Base-by-base conservation (phyloP, 1,140 invertebrate genomes). In the Drusus annulatus region DNA sequence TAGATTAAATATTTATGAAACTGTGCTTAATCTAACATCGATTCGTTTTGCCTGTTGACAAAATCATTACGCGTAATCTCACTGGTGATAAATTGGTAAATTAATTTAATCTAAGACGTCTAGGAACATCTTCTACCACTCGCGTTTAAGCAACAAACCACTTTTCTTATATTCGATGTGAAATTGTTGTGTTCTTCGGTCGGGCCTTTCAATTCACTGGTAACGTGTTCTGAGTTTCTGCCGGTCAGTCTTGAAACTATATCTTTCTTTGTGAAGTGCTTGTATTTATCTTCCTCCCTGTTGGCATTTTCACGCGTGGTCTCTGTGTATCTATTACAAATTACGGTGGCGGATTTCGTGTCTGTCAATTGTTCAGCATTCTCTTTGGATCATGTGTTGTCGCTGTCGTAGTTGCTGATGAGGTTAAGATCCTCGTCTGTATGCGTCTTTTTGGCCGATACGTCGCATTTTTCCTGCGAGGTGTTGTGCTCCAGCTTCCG, bases 311-410 rank as follows among this genome's bases (percentile, higher is more conserved):
- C 69, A 8, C 58, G 50, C 16, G n/a, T 65, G 23, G 31, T 23
- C 73, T 87, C 87, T 86, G 86, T 87, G 85, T 88, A 87, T 82
- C 83, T 84, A 78, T 71, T 84, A 81, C 79, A 85, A 62, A 84
- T 81, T 78, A 76, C 83, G 54, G 81, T 81, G 68, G 84, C 85
- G 62, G 78, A 31, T 15, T 71, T 71, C 17, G 17, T 23, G 31
- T 50, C 45, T 13, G 36, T 51, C 51, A 23, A 16, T 19, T 51
- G 36, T 13, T 21, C 84, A 63, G 84, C 19, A 69, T 88, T 86
- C 76, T 89, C 87, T 74, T 88, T 88, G 88, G 89, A 90, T 90
- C 89, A 90, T 87, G 89, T 89, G 85, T 89, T 88, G 81, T 88
- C 85, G 36, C 88, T 87, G 28, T 87, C 88, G 51, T 90, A 90